phyloP scores from a whole-genome alignment of 1,140 invertebrate genomes.

The Nymphalis io region DNA sequence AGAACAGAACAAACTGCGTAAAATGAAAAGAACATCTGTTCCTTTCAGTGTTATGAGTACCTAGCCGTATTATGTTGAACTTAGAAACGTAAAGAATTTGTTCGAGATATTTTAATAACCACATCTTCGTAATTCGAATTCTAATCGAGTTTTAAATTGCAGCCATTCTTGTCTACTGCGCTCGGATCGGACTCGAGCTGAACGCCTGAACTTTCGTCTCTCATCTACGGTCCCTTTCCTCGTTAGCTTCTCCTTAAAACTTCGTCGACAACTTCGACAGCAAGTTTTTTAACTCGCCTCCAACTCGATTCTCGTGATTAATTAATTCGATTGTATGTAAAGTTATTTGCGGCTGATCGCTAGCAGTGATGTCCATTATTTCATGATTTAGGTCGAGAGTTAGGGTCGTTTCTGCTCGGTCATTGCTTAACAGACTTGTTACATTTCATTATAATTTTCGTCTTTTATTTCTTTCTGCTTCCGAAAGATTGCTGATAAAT shows the following conservation, averaged over 20 bases:
- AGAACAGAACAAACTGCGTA: not conserved
- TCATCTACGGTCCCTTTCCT: conserved; percentile 70
- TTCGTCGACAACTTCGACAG: conserved; percentile 62
- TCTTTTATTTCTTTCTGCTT: conserved; percentile 39
- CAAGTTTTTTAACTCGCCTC: conserved; percentile 75
- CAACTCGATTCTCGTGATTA: conserved; percentile 74
- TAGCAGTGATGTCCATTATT: conserved; percentile 65
- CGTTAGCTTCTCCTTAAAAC: conserved; percentile 79
- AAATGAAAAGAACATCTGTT: conserved; percentile 2
- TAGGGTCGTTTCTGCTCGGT: conserved; percentile 65
- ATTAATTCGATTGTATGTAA: conserved; percentile 77
- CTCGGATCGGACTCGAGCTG: conserved; percentile 48
- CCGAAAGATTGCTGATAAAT: conserved; percentile 40
- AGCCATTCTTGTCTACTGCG: conserved; percentile 75
- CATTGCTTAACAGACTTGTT: conserved; percentile 66
- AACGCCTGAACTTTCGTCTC: conserved; percentile 69
- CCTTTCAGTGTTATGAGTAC: not conserved
- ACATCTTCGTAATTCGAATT: conserved; percentile 69
- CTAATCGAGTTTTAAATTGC: conserved; percentile 80
- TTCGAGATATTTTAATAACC: conserved; percentile 64
- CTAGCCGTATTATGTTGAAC: not conserved
- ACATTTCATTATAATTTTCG: conserved; percentile 47
- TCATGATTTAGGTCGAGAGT: conserved; percentile 62
- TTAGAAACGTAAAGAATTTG: conserved; percentile 17
- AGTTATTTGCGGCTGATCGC: conserved; percentile 63